Evolutionary conservation across 2,888 invertebrate genomes (phyloP).

Genomic region (Lasioglossum villosulum): DNA sequence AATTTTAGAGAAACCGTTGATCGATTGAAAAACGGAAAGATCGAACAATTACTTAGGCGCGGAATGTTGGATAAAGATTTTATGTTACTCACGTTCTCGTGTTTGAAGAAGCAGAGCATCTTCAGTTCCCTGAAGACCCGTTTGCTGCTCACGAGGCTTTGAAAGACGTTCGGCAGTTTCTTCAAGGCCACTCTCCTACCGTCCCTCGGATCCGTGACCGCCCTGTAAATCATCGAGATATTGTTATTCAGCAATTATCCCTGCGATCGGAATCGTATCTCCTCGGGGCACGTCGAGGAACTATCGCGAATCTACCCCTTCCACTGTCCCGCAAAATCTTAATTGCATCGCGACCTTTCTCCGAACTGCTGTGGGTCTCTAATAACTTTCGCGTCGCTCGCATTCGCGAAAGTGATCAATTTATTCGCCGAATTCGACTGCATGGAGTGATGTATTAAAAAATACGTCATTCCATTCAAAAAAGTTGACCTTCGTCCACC

Average conservation of each 20-base stretch:
- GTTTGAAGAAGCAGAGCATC: constrained; percentile 99
- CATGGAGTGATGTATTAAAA: no score
- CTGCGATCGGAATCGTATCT: not conserved
- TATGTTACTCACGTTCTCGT: constrained; percentile 94
- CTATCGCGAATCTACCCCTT: not conserved
- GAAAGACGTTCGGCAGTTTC: constrained; percentile 99
- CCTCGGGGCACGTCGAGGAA: not conserved
- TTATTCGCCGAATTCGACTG: no score
- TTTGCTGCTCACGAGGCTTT: constrained; percentile 99
- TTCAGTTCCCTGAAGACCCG: constrained; percentile 99
- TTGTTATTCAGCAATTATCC: constrained; percentile 31
- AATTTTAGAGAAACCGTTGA: no score
- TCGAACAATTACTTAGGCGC: no score
- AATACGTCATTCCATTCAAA: no score
- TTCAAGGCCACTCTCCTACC: constrained; percentile 99
- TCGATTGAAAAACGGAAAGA: no score
- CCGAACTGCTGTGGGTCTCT: not conserved
- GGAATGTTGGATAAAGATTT: no score
- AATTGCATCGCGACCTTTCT: constrained; percentile 7
- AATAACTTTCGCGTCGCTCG: not conserved
- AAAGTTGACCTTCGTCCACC: no score
- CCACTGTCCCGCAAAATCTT: not conserved
- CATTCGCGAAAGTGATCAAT: not conserved
- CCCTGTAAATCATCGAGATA: constrained; percentile 90
- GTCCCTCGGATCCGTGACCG: constrained; percentile 99